phyloP scores from a whole-genome alignment of 2,888 invertebrate genomes.

The Fissipunctia ypsillon region DNA sequence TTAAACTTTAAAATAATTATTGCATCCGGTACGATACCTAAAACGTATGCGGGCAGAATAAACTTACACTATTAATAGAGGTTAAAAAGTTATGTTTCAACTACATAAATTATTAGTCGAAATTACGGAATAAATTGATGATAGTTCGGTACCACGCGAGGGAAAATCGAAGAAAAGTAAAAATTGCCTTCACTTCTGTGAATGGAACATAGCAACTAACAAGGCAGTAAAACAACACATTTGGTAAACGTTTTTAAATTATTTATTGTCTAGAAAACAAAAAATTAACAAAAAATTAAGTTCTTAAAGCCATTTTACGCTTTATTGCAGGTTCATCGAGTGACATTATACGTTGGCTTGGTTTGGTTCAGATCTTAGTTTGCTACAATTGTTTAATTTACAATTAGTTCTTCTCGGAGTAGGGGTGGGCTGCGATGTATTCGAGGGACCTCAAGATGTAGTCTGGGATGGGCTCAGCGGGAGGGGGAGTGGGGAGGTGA shows the following conservation, averaged over 20 bases:
- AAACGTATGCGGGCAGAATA: not conserved
- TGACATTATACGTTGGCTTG: conserved; percentile 37
- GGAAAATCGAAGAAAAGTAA: no score
- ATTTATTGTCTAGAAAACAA: conserved; percentile 69
- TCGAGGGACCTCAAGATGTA: conserved; percentile 84
- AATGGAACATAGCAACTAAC: not conserved
- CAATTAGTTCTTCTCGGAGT: conserved; percentile 64
- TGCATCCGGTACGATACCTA: not conserved
- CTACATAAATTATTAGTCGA: no score
- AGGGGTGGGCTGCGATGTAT: conserved; percentile 87
- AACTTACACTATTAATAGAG: not conserved
- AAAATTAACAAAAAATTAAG: conserved; percentile 64
- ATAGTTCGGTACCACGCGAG: not conserved
- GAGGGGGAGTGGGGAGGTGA: conserved; percentile 79
- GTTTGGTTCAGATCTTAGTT: conserved; percentile 53
- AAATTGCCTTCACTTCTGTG: no score
- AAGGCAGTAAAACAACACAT: conserved; percentile 40
- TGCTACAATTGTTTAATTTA: conserved; percentile 37
- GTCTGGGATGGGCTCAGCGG: conserved; percentile 85
- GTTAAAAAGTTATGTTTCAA: no score
- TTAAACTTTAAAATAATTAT: not conserved
- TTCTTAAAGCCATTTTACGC: conserved; percentile 68
- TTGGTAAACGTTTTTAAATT: conserved; percentile 64
- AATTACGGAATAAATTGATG: not conserved
- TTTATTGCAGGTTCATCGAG: conserved; percentile 35